Percentiles rank a stretch among this genome's conserved stretches.
These are phyloP conservation scores for Loripinus fragilis DNA, from an alignment of 2,888 invertebrate genomes.

Conservation along the genomic window DNA sequence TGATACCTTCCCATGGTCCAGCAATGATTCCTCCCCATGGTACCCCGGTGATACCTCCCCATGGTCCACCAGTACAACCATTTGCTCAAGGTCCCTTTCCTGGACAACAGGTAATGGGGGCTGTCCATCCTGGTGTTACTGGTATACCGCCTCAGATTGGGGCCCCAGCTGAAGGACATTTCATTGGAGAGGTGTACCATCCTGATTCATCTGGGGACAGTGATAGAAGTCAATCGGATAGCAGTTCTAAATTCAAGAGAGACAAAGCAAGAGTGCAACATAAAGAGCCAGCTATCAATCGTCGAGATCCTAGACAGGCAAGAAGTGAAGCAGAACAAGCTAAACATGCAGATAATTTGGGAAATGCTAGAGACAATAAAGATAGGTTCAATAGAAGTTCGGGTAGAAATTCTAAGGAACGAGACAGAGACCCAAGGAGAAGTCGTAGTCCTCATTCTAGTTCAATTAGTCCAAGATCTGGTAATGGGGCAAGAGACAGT, in stretches of 20 bases:
- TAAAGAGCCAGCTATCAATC: not conserved
- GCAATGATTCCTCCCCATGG: not conserved
- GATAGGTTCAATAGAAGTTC: not conserved
- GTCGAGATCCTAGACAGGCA: not conserved
- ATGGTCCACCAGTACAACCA: not conserved
- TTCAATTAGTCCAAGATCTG: conserved; percentile 13
- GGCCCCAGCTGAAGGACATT: conserved; percentile 11
- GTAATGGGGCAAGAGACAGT: conserved; percentile 1
- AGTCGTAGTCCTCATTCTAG: conserved; percentile 21
- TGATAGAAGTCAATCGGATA: not conserved
- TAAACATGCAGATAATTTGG: not conserved
- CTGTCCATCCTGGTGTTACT: conserved; percentile 4
- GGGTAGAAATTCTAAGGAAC: conserved; percentile 13
- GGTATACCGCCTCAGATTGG: not conserved
- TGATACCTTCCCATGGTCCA: not conserved
- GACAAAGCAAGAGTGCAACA: not conserved
- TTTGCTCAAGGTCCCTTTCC: not conserved
- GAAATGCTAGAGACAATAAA: not conserved
- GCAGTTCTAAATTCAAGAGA: not conserved
- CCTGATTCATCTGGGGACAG: conserved; percentile 34
- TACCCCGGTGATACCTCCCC: not conserved
- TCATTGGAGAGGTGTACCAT: conserved; percentile 48
- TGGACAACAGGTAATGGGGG: not conserved
- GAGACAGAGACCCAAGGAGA: conserved; percentile 10
- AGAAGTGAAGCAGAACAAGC: not conserved